These are phyloP conservation scores for Anastatus disparis DNA, from an alignment of 1,140 invertebrate species.

Conservation along the genomic window DNA sequence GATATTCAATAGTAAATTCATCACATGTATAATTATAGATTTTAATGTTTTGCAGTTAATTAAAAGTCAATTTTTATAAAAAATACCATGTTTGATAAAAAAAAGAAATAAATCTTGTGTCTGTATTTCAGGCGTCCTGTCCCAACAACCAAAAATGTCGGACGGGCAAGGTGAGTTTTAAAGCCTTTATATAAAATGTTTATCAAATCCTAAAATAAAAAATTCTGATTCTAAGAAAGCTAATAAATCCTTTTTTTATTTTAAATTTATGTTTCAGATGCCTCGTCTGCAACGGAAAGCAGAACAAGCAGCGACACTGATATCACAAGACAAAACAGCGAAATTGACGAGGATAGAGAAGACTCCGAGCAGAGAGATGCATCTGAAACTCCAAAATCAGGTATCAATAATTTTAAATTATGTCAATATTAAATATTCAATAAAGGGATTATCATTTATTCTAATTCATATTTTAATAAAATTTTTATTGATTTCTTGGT, in stretches of 20 bases:
- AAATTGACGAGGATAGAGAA: constrained; percentile 45
- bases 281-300: constrained; percentile 41
- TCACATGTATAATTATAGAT: too few relatives aligned
- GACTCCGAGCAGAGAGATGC: constrained; percentile 36
- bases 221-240: neutral
- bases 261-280: constrained; percentile 33
- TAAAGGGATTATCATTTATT: too few relatives aligned
- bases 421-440: neutral
- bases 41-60: too few relatives aligned
- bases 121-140: constrained; percentile 53
- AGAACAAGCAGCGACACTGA: constrained; percentile 43
- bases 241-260: neutral
- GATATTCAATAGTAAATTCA: too few relatives aligned
- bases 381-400: constrained; percentile 48
- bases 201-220: constrained; percentile 14
- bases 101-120: too few relatives aligned
- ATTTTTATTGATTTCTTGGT: too few relatives aligned
- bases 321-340: constrained; percentile 44
- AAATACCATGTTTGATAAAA: too few relatives aligned
- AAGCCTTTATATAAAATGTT: neutral
- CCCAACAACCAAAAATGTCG: constrained; percentile 57
- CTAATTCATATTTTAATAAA: too few relatives aligned
- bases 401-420: constrained; percentile 34
- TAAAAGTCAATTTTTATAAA: too few relatives aligned
- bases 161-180: constrained; percentile 59